Evolutionary conservation across 1,140 invertebrate genomes (phyloP), one percentile per base, ranked within the genome.

Genomic region (Musca domestica): DNA sequence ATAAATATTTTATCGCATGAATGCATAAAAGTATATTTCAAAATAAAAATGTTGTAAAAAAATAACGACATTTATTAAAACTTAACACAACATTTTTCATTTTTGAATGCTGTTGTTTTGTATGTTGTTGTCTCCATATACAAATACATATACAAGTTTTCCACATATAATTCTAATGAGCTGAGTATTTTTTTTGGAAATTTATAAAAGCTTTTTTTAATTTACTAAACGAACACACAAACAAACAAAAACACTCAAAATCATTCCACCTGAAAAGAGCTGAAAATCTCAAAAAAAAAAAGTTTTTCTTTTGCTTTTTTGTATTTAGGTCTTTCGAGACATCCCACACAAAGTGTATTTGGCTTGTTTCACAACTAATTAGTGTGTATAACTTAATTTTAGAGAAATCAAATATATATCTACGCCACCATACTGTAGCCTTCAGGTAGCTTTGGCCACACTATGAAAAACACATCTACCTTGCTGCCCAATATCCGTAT

Each of bases 321-420:
- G 4, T 10, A 22, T 30, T 30, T 30, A 23, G 2, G 20, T 54
- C 23, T n/a, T 56, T 19, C 27, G 34, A 61, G 56, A 34, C 56
- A 61, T 34, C 56, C 56, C 56, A 61, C 56, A 61, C 56, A 61
- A 41, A 41, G 34, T 61, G 20, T 34, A 61, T 34, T 61, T 61
- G 27, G 27, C 56, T 61, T 61, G 56, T 61, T 61, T 61, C 56
- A 23, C 56, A 61, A 61, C 56, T 61, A 61, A 61, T 61, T 61
- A 61, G 27, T 61, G 27, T 61, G 27, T 34, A 61, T 30, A 61
- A 61, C 56, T 61, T 61, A 61, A 61, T 61, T 34, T 61, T 34
- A 58, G 56, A 61, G 27, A 61, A 30, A 22, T 3, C 23, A 41
- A 9, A 41, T n/a, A n/a, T n/a, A n/a, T n/a, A n/a, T 41, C 12